Evolutionary conservation across 2,888 invertebrate species (phyloP).

Genomic region (Balanococcus diminutus): DNA sequence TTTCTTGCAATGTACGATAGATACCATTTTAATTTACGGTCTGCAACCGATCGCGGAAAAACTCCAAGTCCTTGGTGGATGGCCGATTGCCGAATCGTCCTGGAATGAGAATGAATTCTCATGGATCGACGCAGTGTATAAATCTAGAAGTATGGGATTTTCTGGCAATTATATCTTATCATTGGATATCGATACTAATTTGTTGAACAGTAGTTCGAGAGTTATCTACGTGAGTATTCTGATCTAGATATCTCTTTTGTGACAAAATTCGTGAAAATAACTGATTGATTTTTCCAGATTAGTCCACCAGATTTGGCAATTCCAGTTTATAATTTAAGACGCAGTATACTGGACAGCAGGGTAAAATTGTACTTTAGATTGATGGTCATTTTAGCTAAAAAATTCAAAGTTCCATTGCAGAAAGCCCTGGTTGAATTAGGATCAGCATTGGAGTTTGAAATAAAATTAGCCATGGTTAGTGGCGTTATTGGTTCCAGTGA

Average conservation of each 20-base stretch:
- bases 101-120: not conserved
- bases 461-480: conserved; percentile 9
- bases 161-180: conserved; percentile 9
- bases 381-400: not conserved
- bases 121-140: conserved; percentile 1
- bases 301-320: not conserved
- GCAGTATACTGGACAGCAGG: not conserved
- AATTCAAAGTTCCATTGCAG: not conserved
- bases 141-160: conserved; percentile 22
- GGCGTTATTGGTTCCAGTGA: not conserved
- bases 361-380: not conserved
- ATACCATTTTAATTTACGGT: not conserved
- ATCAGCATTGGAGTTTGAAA: not conserved
- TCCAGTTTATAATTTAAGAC: not conserved
- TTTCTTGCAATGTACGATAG: not conserved
- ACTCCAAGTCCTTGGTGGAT: not conserved
- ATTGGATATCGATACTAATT: not conserved
- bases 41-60: not conserved
- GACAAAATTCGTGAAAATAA: not conserved
- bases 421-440: not conserved
- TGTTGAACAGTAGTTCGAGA: conserved; percentile 6
- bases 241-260: not conserved
- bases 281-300: not conserved
- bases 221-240: not conserved
- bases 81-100: not conserved